phyloP scores from a whole-genome alignment of 2,797 vertebrate species.

The Cynodonichthys magdalenae region DNA sequence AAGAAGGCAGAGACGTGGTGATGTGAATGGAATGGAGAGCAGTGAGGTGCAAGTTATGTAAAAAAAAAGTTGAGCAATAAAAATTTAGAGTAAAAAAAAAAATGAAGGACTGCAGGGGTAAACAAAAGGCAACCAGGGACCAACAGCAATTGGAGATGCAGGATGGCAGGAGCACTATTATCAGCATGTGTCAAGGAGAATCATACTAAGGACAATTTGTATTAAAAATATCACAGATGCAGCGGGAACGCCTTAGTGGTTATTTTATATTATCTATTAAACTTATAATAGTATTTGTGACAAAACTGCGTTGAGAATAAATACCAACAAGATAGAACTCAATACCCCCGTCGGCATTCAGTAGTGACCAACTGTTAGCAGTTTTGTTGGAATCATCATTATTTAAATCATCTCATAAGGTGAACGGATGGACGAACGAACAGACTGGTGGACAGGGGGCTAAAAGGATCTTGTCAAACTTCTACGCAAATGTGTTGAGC shows the following conservation, averaged over 20 bases:
- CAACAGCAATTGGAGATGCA: conserved; percentile 58
- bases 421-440: too few species aligned
- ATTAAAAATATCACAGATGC: conserved; percentile 23
- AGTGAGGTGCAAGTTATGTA: conserved; percentile 31
- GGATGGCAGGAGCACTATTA: conserved; percentile 40
- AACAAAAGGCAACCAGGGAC: conserved; percentile 51
- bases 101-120: conserved; percentile 50
- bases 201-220: conserved; percentile 23
- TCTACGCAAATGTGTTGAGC: too few species aligned
- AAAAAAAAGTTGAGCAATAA: conserved; percentile 27
- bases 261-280: conserved; percentile 22
- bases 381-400: too few species aligned
- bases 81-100: conserved; percentile 27
- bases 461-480: too few species aligned
- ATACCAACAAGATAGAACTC: neutral
- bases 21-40: conserved; percentile 28
- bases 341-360: too few species aligned
- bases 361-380: too few species aligned
- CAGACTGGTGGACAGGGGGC: too few species aligned
- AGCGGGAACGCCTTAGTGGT: conserved; percentile 16
- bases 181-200: conserved; percentile 37
- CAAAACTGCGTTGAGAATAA: neutral
- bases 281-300: conserved; percentile 18
- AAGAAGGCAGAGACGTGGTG: conserved; percentile 11
- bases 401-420: too few species aligned